These are phyloP conservation scores for Pygoscelis antarcticus DNA, from an alignment of 2,113 vertebrate genomes.

Conservation along the genomic window DNA sequence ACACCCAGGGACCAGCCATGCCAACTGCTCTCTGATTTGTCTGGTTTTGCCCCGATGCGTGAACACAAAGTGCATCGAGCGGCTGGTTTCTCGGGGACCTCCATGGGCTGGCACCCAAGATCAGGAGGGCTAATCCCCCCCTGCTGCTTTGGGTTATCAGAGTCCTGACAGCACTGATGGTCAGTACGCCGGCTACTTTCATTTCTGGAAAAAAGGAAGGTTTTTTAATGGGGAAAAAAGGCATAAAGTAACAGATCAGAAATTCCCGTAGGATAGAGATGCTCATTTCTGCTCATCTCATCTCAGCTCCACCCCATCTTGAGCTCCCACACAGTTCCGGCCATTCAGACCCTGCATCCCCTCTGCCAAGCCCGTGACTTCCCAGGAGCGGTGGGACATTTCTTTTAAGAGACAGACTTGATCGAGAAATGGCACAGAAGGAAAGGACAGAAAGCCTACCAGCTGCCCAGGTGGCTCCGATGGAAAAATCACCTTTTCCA, in stretches of 20 bases:
- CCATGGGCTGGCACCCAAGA: background rate
- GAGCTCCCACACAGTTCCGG: rapidly evolving
- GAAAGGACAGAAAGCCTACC: background rate
- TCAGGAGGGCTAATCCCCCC: background rate
- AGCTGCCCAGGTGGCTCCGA: background rate
- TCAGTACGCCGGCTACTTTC: rapidly evolving
- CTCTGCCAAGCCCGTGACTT: background rate
- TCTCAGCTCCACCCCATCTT: background rate
- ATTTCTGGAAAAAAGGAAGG: background rate
- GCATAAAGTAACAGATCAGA: background rate
- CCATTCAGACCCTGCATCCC: background rate
- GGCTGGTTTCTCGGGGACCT: no score
- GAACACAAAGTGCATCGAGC: rapidly evolving
- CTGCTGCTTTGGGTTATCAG: background rate
- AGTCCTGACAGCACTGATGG: background rate
- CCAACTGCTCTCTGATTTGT: background rate
- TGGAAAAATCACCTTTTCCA: background rate
- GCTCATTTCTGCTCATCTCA: background rate
- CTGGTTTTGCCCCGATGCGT: rapidly evolving
- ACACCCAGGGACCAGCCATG: background rate
- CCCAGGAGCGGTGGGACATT: rapidly evolving
- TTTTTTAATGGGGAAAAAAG: background rate
- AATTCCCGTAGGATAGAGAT: background rate
- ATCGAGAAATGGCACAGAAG: rapidly evolving
- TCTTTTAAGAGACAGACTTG: background rate